Conservation (phyloP, 2,113 vertebrate genomes). For the Urocynchramus pylzowi region DNA sequence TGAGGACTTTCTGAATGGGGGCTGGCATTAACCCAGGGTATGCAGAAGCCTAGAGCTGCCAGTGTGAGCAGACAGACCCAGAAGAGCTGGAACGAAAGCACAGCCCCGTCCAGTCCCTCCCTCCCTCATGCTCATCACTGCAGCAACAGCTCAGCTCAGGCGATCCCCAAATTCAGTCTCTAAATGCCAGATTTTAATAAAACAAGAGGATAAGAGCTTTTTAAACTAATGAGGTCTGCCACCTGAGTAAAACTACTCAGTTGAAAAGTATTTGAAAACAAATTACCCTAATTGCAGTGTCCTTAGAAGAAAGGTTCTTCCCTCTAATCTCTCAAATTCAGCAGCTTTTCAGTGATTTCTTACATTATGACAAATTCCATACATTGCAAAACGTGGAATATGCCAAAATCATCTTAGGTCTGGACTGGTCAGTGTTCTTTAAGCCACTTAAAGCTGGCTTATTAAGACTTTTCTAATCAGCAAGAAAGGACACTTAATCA, state of each 20-base stretch:
- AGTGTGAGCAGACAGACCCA: background rate
- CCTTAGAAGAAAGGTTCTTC: background rate
- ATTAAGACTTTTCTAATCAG: background rate
- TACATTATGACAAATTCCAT: background rate
- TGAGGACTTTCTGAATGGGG: background rate
- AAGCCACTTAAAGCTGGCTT: background rate
- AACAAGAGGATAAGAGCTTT: background rate
- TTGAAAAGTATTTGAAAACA: background rate
- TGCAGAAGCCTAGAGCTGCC: background rate
- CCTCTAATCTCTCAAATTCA: background rate
- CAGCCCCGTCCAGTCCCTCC: accelerated
- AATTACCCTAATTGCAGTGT: background rate
- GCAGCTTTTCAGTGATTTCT: background rate
- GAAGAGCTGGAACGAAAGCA: background rate
- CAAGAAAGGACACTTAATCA: background rate
- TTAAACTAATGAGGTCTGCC: background rate
- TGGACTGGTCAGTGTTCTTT: background rate
- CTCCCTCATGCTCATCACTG: background rate
- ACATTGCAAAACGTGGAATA: background rate
- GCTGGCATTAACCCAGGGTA: background rate
- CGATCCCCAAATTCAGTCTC: background rate
- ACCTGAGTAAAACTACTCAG: background rate
- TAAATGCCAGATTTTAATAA: background rate
- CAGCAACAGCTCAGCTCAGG: background rate
- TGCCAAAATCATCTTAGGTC: background rate